Evolutionary conservation across 2,888 invertebrate genomes (phyloP), one percentile per base, ranked within the genome.

Genomic region (Creontiades dilutus): DNA sequence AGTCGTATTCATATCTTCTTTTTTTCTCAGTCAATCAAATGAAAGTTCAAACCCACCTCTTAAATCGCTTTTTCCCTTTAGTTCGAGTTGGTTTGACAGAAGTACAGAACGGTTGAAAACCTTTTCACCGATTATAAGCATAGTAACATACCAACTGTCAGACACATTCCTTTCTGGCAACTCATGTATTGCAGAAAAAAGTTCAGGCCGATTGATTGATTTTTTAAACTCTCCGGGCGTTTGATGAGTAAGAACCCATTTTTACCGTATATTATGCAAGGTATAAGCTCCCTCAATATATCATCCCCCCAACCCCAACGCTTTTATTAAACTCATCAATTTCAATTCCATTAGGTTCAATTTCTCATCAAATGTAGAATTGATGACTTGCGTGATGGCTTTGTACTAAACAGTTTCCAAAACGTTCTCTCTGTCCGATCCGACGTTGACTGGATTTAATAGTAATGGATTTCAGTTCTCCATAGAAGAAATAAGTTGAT

Each of bases 381-480:
- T 68, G 23, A 68, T 68, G 19, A 68, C 68, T 0, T 9, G 27
- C 68, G 68, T 68, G 68, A 23, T 68, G 68, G 61, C 61, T 61
- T 68, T 23, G 68, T 68, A 23, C 68, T 68, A 19, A 19, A 23
- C 19, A 23, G 68, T 68, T 68, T 23, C 12, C 12, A 23, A 68
- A 23, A 5, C 12, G 16, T 5, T 12, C 9, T 23, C 68, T 23
- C 68, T 2, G 23, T 68, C 23, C 68, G 19, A n/a, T 13, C 19
- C 23, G 19, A 68, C 12, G 11, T 68, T 68, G 0, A 23, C 68
- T 19, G 68, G 68, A 68, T 19, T 68, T 19, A 27, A 23, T 23
- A 27, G 68, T 68, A 68, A 23, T 68, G 23, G 27, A 5, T 68
- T 27, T 13, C 23, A 68, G 9, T 68, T 68, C 68, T 23, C 27